Percentiles rank a stretch among this genome's conserved stretches.
Evolutionary conservation across 1,140 invertebrate genomes (phyloP).

Genomic region (Lordiphosa mommai): DNA sequence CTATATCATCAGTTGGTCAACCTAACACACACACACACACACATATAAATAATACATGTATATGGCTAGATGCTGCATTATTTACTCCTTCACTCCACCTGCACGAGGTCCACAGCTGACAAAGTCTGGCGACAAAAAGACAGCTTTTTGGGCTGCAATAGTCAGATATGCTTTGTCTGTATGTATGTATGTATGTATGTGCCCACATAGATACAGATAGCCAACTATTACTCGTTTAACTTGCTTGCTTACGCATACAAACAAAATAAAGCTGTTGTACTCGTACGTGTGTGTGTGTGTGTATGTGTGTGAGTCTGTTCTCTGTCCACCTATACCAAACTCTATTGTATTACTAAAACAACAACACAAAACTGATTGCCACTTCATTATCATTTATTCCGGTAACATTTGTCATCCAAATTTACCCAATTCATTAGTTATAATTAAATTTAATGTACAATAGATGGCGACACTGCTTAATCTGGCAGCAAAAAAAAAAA

Average conservation of each 20-base stretch:
- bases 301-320: constrained; percentile 2
- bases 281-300: constrained; percentile 1
- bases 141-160: constrained; percentile 7
- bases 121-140: constrained; percentile 6
- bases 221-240: constrained; percentile 7
- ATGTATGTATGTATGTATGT: background rate
- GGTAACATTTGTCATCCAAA: constrained; percentile 27
- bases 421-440: constrained; percentile 25
- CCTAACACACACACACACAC: background rate
- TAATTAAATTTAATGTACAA: constrained; percentile 1
- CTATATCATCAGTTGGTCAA: constrained; percentile 34
- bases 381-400: constrained; percentile 42
- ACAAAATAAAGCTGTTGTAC: background rate
- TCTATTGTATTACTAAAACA: constrained; percentile 39
- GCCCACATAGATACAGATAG: background rate
- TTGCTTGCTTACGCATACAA: constrained; percentile 5
- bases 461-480: background rate
- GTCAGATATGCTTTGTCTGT: constrained; percentile 17
- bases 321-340: constrained; percentile 8
- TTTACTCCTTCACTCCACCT: constrained; percentile 9
- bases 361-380: constrained; percentile 25
- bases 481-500: no score
- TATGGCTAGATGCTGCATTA: constrained; percentile 1
- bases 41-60: constrained; percentile 3
- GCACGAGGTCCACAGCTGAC: constrained; percentile 2